These are phyloP conservation scores for Puntigrus tetrazona DNA, from an alignment of 2,113 vertebrate genomes.

Conservation along the genomic window DNA sequence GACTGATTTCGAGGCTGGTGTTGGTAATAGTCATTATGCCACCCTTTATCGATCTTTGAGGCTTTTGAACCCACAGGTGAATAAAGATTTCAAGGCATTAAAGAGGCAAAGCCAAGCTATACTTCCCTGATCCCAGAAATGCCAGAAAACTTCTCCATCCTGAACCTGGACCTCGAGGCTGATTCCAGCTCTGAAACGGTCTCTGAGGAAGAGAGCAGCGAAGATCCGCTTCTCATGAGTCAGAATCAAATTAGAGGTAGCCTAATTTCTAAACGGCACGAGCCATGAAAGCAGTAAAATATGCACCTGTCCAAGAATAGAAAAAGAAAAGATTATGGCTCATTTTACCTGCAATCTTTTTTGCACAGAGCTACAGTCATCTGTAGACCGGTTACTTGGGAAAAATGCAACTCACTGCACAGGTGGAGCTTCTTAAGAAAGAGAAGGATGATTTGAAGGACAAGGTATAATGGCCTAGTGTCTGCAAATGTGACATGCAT, in stretches of 20 bases:
- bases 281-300: neutral
- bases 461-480: constrained; percentile 68
- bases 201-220: constrained; percentile 39
- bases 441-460: constrained; percentile 66
- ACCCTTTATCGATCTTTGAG: neutral
- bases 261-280: neutral
- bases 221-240: constrained; percentile 51
- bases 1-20: neutral
- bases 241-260: constrained; percentile 70
- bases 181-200: constrained; percentile 12
- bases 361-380: constrained; percentile 74
- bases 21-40: neutral
- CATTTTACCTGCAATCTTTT: neutral
- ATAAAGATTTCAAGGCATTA: constrained; percentile 73
- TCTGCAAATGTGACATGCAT: neutral
- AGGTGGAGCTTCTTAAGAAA: constrained; percentile 71
- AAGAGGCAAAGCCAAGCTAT: constrained; percentile 72
- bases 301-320: neutral
- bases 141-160: constrained; percentile 51
- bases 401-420: constrained; percentile 69
- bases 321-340: neutral
- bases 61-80: constrained; percentile 66
- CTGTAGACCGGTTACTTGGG: constrained; percentile 70
- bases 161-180: constrained; percentile 41
- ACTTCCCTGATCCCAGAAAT: constrained; percentile 67